Base-by-base conservation (phyloP, 2,888 invertebrate genomes). In the Imbricaverruca yamaguchii region DNA sequence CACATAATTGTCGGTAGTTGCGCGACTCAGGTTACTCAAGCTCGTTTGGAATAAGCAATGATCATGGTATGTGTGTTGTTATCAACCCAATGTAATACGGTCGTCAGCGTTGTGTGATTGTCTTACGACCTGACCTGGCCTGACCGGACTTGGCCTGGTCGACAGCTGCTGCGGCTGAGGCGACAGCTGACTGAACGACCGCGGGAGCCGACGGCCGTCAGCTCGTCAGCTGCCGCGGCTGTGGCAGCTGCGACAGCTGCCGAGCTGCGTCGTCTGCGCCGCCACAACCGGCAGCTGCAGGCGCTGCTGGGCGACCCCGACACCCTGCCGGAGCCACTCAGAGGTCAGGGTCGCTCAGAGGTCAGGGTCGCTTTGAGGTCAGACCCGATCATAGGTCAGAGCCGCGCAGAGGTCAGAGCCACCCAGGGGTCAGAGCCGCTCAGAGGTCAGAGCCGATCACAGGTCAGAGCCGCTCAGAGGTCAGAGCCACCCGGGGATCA, bases 231-330 rank as follows among this genome's bases (percentile, higher is more conserved):
- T 53, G 39, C 39, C 65, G 39, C 25, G 21, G n/a, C 15, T 12
- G 21, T 23, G 74, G 74, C 39, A 39, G 69, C 39, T 13, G 39
- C 69, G 13, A 18, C 53, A 39, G 39, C 69, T 13, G 74, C 53
- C 53, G 74, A 74, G 53, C 13, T 11, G 4, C 74, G 74, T 8
- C 74, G 74, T 1, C 74, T 74, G 21, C 39, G 74, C 4, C 15
- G 74, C 7, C 18, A 74, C 9, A 74, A 74, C 74, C 39, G 53
- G 9, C 39, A 23, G 2, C 74, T 74, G 53, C 39, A 18, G 15
- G 74, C 74, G 18, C 74, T 18, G 53, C 74, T 74, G 53, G 74
- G 74, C 18, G 74, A 74, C 74, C 15, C 74, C 18, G 74, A 74
- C 15, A 9, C 74, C 3, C 74, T 74, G 53, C 74, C 74, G 18